These are phyloP conservation scores for Chymomyza caudatula DNA, from an alignment of 2,888 invertebrate genomes.

Conservation along the genomic window DNA sequence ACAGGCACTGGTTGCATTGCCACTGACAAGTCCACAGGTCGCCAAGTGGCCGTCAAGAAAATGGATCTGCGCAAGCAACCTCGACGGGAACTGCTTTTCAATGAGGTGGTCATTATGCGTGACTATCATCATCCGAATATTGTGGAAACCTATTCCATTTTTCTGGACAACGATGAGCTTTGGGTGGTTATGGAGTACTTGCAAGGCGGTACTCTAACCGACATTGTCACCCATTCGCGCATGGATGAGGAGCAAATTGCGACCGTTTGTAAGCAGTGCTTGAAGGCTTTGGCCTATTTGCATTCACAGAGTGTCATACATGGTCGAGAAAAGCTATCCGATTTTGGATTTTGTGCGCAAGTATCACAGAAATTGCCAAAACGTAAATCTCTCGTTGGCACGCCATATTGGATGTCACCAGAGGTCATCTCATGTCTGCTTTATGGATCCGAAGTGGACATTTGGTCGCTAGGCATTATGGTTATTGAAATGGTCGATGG, in stretches of 20 bases:
- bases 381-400: slow-evolving; percentile 98
- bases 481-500: slow-evolving; percentile 99
- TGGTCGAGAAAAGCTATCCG: slow-evolving; percentile 97
- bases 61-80: slow-evolving; percentile 99
- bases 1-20: slow-evolving; percentile 99
- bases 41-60: slow-evolving; percentile 98
- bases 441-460: slow-evolving; percentile 98
- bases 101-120: slow-evolving; percentile 99
- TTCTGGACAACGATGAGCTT: slow-evolving; percentile 96
- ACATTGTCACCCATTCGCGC: slow-evolving; percentile 97
- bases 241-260: slow-evolving; percentile 99
- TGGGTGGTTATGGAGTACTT: slow-evolving; percentile 99
- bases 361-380: slow-evolving; percentile 94
- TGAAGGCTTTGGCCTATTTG: slow-evolving; percentile 95
- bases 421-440: slow-evolving; percentile 97
- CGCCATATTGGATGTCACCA: slow-evolving; percentile 94
- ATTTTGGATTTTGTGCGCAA: slow-evolving; percentile 99
- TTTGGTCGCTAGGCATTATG: slow-evolving; percentile 98
- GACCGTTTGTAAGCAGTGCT: slow-evolving; percentile 90
- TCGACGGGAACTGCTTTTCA: slow-evolving; percentile 96
- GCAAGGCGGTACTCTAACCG: slow-evolving; percentile 98
- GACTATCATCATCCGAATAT: slow-evolving; percentile 99
- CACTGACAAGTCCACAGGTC: slow-evolving; percentile 88
- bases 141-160: slow-evolving; percentile 99
- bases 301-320: slow-evolving; percentile 97